Evolutionary conservation across 92 coral and sea anemone species (phyloP), one percentile per base, ranked within the genome.

Genomic region (Scolanthus callimorphus): DNA sequence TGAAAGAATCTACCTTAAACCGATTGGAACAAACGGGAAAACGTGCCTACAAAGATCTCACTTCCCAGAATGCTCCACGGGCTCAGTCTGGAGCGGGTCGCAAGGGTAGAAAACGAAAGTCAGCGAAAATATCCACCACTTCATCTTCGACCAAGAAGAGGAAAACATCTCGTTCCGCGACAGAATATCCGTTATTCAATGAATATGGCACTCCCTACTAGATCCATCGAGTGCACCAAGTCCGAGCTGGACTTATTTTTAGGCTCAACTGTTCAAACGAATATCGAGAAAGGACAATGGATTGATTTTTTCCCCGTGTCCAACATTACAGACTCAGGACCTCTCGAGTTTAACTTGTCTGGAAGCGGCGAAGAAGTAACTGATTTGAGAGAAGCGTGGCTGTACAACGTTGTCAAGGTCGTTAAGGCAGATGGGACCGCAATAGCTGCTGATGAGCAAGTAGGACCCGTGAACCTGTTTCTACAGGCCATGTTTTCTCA

Each of bases 121-220:
- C 47, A 10, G 48, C 9, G 27, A 20, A 43, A 2, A 53, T 41
- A 65, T 19, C 66, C 8, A 45, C 22, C 76, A 80, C 34, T 72
- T 59, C 45, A 17, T 12, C 80, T 27, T 59, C 43, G 39, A 55
- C 63, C 68, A 73, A 80, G 71, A 80, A 68, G 62, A 53, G 25
- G 71, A 80, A 55, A 65, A 60, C 77, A 73, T 24, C 81, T 72
- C 46, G 48, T 52, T 24, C 41, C 51, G 29, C 60, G 44, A 17
- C 55, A 31, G 4, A 23, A 20, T 29, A 50, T 22, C n/a, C n/a
- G n/a, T n/a, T n/a, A n/a, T n/a, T n/a, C n/a, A n/a, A n/a, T n/a
- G n/a, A n/a, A n/a, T n/a, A 71, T 29, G 78, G 59, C 63, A 3
- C 44, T 27, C 24, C 75, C 49, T 11, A 31, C 46, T 25, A 53